These are phyloP conservation scores for Tamias sibiricus DNA, from an alignment of 2,113 vertebrate genomes.

Conservation along the genomic window DNA sequence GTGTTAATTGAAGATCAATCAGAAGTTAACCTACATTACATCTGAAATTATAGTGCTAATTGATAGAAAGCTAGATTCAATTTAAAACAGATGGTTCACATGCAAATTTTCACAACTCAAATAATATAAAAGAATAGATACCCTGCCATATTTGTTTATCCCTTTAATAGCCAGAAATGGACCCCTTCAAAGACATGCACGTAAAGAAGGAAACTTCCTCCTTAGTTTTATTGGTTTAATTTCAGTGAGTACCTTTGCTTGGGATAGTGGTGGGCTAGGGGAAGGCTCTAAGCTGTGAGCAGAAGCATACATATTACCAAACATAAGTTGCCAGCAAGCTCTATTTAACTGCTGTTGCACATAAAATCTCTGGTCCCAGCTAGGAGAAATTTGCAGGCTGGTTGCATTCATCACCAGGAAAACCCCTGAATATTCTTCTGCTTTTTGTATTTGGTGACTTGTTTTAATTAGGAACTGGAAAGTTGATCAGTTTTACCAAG, in stretches of 20 bases:
- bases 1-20: constrained; percentile 78
- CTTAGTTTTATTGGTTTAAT: background rate
- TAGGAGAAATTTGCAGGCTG: constrained; percentile 71
- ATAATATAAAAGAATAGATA: constrained; percentile 18
- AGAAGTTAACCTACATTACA: constrained; percentile 67
- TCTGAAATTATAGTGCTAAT: constrained; percentile 77
- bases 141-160: constrained; percentile 45
- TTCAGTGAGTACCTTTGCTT: background rate
- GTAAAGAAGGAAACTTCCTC: background rate
- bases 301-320: background rate
- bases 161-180: background rate
- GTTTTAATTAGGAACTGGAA: constrained; percentile 74
- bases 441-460: constrained; percentile 67
- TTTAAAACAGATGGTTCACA: constrained; percentile 72
- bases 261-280: background rate
- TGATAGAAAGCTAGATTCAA: constrained; percentile 63
- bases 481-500: constrained; percentile 73
- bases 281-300: background rate
- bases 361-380: constrained; percentile 47
- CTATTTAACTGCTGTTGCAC: constrained; percentile 44
- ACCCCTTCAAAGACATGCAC: background rate
- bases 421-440: constrained; percentile 66
- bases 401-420: constrained; percentile 63
- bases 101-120: constrained; percentile 61
- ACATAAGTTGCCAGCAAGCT: constrained; percentile 25